Percentiles rank a stretch among this genome's conserved stretches.
phyloP scores from a whole-genome alignment of 92 coral and sea anemone species.

The Heteractis magnifica region DNA sequence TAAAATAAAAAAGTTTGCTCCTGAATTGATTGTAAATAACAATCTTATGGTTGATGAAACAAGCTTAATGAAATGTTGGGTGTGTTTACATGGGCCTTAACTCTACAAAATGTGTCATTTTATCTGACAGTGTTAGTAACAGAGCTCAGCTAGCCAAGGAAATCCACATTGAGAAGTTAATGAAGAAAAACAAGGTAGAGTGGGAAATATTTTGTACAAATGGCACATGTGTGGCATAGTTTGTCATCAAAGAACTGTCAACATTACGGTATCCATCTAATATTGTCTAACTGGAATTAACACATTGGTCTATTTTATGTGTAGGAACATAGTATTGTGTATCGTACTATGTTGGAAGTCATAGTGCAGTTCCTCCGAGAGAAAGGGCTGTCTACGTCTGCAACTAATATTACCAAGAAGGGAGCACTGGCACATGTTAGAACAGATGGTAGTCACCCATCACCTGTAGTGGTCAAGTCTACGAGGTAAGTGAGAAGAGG shows the following conservation, averaged over 20 bases:
- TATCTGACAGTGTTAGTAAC: constrained; percentile 73
- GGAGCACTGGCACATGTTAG: constrained; percentile 1
- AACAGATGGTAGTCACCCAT: neutral
- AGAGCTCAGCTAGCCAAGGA: constrained; percentile 92
- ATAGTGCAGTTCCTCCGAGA: constrained; percentile 74
- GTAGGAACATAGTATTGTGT: constrained; percentile 58
- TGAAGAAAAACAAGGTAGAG: constrained; percentile 89
- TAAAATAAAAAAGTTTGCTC: no score
- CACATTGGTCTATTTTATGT: neutral
- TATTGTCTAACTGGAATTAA: neutral
- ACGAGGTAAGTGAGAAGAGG: neutral
- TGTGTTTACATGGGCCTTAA: neutral
- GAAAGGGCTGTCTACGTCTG: constrained; percentile 35
- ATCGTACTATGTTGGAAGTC: constrained; percentile 93
- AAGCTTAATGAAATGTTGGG: neutral
- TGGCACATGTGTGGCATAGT: no score
- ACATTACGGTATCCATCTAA: no score
- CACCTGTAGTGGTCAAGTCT: neutral
- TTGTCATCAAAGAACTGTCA: no score
- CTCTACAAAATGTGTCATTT: neutral
- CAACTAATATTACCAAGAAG: constrained; percentile 7
- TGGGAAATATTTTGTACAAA: neutral
- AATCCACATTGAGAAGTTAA: constrained; percentile 84
- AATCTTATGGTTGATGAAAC: neutral
- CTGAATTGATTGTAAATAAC: no score